Conservation (phyloP, 2,888 invertebrate species). For the Coleophora flavipennella region DNA sequence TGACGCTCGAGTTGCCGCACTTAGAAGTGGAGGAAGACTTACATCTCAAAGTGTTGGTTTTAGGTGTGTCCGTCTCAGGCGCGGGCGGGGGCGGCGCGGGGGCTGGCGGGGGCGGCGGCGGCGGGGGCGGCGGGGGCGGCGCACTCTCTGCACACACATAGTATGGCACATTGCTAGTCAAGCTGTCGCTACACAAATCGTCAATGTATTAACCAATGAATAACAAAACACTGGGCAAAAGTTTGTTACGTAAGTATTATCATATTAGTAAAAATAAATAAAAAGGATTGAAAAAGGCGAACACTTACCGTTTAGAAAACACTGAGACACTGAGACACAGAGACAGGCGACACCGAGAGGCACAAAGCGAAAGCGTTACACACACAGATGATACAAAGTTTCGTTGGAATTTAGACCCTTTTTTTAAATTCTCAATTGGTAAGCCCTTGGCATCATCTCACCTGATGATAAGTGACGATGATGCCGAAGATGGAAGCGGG, state of each 20-base stretch:
- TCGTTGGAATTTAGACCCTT: no score
- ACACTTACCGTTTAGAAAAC: conserved; percentile 21
- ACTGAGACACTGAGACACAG: conserved; percentile 19
- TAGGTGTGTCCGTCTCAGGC: conserved; percentile 31
- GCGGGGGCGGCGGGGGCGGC: conserved; percentile 24
- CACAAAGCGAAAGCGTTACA: conserved; percentile 26
- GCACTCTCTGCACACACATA: conserved; percentile 23
- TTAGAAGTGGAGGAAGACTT: conserved; percentile 21
- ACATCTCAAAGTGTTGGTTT: conserved; percentile 56
- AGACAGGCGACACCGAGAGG: conserved; percentile 13
- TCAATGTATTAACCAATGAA: no score
- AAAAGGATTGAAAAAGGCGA: no score
- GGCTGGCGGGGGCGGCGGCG: conserved; percentile 47
- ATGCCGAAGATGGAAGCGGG: no score
- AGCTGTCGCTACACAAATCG: not conserved
- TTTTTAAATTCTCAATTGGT: no score
- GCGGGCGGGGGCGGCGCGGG: conserved; percentile 36
- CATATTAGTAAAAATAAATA: conserved; percentile 12
- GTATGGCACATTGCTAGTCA: not conserved
- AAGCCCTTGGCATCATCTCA: no score
- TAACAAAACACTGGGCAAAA: no score
- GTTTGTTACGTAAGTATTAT: not conserved
- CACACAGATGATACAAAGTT: conserved; percentile 1
- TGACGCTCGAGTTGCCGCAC: no score
- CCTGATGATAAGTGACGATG: no score